Evolutionary conservation across 2,797 vertebrate genomes (phyloP), one percentile per base, ranked within the genome.

Genomic region (Rhinophrynus dorsalis): DNA sequence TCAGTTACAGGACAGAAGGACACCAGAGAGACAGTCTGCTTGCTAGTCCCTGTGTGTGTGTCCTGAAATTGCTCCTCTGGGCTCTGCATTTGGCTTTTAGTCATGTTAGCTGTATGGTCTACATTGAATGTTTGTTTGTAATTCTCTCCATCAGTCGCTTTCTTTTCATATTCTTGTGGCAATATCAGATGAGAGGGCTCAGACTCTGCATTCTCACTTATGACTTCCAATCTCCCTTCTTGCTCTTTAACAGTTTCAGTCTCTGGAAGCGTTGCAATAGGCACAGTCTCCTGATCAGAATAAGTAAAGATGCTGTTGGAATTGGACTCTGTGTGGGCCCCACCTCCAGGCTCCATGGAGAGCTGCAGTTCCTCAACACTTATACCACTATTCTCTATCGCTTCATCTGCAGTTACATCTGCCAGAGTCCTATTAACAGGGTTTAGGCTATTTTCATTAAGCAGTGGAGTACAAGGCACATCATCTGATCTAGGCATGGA

Each of bases 111-210:
- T 10, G 35, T 32, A 24, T n/a, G 2, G 0, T 10, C 69, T 50
- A 59, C 27, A 73, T 51, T 38, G 18, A 44, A 33, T 58, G 47
- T 66, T 59, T 17, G 74, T 0, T 0, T 1, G 18, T 32, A 18
- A 0, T 54, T 5, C 2, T 2, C 13, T 1, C 23, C 47, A 11
- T 77, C 64, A n/a, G 56, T 56, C 0, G 47, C 3, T 0, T 79
- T 75, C 9, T 65, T 68, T 6, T 54, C 59, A 0, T 76, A 3
- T 0, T 58, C 38, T 0, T 6, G 0, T 0, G 78, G 66, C 0
- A 67, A 52, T 0, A 85, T 83, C 73, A 84, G 80, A 26, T 86
- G 44, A 0, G 85, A 89, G 0, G 86, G 86, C 66, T 90, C 86
- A 29, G 33, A 66, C 55, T 45, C 69, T 27, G 52, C 45, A 42